A percentile compares a stretch with the other conserved stretches of the same genome.
Conservation (phyloP, 1,140 invertebrate species). For the Gonatopus flavifemur region DNA sequence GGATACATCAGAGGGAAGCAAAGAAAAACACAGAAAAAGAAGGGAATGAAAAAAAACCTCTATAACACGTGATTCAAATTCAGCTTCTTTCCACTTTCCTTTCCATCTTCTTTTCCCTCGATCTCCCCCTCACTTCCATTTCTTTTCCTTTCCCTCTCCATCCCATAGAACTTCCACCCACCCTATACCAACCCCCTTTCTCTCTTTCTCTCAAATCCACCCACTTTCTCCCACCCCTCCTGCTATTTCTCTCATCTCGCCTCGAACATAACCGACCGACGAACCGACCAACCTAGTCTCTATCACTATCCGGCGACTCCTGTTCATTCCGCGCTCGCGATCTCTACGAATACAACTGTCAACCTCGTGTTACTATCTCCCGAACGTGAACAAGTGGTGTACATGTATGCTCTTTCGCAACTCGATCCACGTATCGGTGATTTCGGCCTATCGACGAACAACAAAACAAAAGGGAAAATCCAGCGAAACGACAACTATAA, state of each 20-base stretch:
- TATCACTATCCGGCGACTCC: slow-evolving; percentile 9
- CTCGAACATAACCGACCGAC: not conserved
- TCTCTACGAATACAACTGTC: slow-evolving; percentile 7
- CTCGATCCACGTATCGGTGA: no score
- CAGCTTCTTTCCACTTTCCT: not conserved
- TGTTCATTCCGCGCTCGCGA: slow-evolving; percentile 17
- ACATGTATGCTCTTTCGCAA: slow-evolving; percentile 13
- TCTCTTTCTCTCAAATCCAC: slow-evolving; percentile 8
- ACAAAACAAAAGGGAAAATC: slow-evolving; percentile 14
- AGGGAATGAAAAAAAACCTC: not conserved
- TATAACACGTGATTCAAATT: not conserved
- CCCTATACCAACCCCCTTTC: slow-evolving; percentile 14
- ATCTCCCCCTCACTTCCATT: no score
- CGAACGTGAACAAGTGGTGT: not conserved
- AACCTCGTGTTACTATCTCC: slow-evolving; percentile 5
- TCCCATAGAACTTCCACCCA: not conserved
- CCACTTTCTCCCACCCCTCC: slow-evolving; percentile 7
- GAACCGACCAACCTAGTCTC: slow-evolving; percentile 10
- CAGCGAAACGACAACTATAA: slow-evolving; percentile 20
- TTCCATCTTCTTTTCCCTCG: no score
- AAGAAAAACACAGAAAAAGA: not conserved
- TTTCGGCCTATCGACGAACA: slow-evolving; percentile 10
- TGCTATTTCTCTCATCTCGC: not conserved
- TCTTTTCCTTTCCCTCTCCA: no score
- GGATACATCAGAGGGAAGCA: not conserved